Percentiles rank a stretch among this genome's conserved stretches.
phyloP scores from a whole-genome alignment of 1,140 invertebrate genomes.

The Mycetomoellerius zeteki region DNA sequence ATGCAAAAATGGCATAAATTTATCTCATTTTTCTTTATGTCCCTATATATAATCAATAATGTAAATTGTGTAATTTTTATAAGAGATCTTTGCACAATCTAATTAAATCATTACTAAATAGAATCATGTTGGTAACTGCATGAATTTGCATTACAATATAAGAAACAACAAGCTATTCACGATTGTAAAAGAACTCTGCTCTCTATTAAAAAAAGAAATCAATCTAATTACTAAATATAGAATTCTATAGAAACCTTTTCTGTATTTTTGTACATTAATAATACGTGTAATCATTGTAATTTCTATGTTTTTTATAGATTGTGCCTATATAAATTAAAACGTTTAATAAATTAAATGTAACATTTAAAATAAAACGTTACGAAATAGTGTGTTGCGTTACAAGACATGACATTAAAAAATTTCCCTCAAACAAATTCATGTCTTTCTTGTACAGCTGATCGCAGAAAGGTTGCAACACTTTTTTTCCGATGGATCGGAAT shows the following conservation, averaged over 20 bases:
- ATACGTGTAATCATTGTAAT: background rate
- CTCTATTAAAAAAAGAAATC: background rate
- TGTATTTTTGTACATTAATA: background rate
- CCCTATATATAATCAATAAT: background rate
- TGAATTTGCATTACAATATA: constrained; percentile 8
- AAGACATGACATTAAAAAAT: background rate
- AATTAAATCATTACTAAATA: background rate
- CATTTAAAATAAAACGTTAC: background rate
- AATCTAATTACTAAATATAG: background rate
- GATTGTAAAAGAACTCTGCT: background rate
- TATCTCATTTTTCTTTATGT: background rate
- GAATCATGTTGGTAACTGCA: background rate
- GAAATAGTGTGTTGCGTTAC: background rate
- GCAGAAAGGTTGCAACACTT: too few relatives aligned
- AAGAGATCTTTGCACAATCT: background rate
- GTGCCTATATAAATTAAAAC: background rate
- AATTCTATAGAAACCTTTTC: background rate
- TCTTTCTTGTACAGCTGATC: background rate
- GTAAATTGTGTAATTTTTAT: constrained; percentile 12
- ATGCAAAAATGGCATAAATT: background rate
- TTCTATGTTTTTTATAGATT: background rate
- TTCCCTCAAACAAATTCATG: background rate
- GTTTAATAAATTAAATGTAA: background rate
- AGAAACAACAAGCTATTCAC: background rate
- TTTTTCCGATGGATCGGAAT: too few relatives aligned